Base-by-base conservation (phyloP, 2,113 vertebrate genomes). In the Tetrao urogallus region DNA sequence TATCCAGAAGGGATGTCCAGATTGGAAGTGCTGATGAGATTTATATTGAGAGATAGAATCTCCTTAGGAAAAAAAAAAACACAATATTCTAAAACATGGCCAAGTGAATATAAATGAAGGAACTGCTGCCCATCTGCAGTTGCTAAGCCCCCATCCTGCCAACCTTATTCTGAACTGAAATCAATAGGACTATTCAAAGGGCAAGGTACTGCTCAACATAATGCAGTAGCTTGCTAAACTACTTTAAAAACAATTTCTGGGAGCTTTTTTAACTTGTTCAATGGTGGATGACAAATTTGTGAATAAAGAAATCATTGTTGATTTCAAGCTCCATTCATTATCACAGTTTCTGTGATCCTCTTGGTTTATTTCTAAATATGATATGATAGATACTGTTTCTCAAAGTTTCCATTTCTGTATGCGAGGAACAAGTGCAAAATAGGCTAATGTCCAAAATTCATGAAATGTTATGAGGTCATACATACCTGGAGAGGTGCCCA, bases 141-240 rank as follows among this genome's bases (percentile, higher is more conserved):
- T 91, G 79, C 79, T 91, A 61, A 74, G 76, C 78, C 34, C 48
- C 78, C 69, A 32, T 94, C 86, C 85, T 94, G 82, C 82, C 96
- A 94, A 16, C 61, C 13, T 91, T 61, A 67, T 27, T 71, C 73
- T 83, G 88, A 88, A 83, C 36, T 88, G 89, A 95, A 95, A 94
- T 97, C 89, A 94, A 96, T 91, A 90, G 95, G 91, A 94, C 79
- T 81, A 67, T 69, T 90, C 72, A 94, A 83, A 95, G 87, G 89
- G 88, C 91, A 92, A 72, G 66, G 21, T 61, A 54, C 69, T 91
- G 57, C 82, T 94, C 73, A 73, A 56, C 69, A 28, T 75, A 91
- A 79, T 63, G 82, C 90, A 93, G 86, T 69, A 69, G 70, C 82
- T 94, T 93, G 90, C 82, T 93, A 79, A 86, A 94, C 89, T 57